These are phyloP conservation scores for Gavialis gangeticus DNA, from an alignment of 2,113 vertebrate species.

Conservation along the genomic window DNA sequence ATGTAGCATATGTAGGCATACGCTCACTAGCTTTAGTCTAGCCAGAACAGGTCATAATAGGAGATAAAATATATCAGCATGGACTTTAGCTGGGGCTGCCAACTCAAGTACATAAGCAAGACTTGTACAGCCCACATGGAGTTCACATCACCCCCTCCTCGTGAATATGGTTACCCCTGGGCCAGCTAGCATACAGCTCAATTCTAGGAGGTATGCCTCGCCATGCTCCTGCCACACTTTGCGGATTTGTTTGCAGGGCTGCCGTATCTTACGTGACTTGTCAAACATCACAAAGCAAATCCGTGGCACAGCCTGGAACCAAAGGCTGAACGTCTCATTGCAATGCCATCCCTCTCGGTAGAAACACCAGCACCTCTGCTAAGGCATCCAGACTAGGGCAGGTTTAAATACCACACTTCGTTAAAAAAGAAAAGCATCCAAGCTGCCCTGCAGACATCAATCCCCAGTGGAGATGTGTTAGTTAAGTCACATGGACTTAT, in stretches of 20 bases:
- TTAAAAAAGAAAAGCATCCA: background rate
- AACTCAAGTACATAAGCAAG: too few species aligned
- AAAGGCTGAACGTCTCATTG: background rate
- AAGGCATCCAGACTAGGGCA: background rate
- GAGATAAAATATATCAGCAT: too few species aligned
- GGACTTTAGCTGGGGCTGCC: too few species aligned
- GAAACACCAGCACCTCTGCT: background rate
- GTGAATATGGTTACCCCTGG: too few species aligned
- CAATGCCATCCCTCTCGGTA: background rate
- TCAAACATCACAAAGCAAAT: background rate
- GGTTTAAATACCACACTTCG: background rate
- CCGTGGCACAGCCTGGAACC: background rate
- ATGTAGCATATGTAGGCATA: too few species aligned
- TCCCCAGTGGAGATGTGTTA: background rate
- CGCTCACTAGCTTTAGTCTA: too few species aligned
- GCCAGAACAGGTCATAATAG: too few species aligned
- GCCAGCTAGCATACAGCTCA: too few species aligned
- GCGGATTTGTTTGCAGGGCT: background rate
- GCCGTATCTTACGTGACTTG: background rate
- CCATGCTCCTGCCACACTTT: too few species aligned
- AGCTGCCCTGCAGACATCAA: rapidly evolving
- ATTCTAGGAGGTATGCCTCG: too few species aligned
- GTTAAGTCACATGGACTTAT: slow-evolving; percentile 4
- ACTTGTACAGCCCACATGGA: too few species aligned
- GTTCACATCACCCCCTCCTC: too few species aligned